Percentiles rank a stretch among this genome's conserved stretches.
phyloP scores from a whole-genome alignment of 2,888 invertebrate species.

The Ashinkailepas kermadecensis region DNA sequence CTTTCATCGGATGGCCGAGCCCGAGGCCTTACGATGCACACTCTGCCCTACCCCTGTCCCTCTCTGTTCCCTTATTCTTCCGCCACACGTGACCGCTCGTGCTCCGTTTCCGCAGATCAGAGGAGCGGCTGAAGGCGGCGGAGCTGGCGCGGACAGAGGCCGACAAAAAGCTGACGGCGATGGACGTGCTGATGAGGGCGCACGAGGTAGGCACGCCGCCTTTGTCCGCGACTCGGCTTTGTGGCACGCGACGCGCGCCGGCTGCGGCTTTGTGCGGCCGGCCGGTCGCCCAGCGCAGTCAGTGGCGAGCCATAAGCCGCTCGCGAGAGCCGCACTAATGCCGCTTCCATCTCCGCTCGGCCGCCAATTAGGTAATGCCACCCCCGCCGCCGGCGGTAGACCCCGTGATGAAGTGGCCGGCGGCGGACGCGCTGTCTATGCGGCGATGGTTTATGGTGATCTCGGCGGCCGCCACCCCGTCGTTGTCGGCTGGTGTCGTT shows the following conservation, averaged over 20 bases:
- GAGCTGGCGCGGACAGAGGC: constrained; percentile 26
- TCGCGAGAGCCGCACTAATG: background rate
- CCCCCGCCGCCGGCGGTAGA: background rate
- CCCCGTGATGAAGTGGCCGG: background rate
- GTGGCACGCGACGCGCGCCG: background rate
- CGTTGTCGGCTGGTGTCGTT: background rate
- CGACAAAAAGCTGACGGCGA: constrained; percentile 26
- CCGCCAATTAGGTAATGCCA: constrained; percentile 17
- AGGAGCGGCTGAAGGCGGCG: constrained; percentile 27
- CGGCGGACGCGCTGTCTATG: background rate
- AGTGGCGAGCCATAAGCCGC: background rate
- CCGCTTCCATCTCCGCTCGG: background rate
- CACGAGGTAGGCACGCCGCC: background rate
- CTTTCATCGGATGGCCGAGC: too few relatives aligned
- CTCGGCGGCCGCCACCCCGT: background rate
- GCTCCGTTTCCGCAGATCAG: constrained; percentile 24
- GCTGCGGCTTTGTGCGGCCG: background rate
- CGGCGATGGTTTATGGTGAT: background rate
- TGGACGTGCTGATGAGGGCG: background rate
- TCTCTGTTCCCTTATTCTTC: background rate
- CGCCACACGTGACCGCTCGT: too few relatives aligned
- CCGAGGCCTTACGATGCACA: too few relatives aligned
- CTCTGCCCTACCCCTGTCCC: background rate
- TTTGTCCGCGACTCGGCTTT: background rate
- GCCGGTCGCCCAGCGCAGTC: background rate